A percentile compares a stretch with the other conserved stretches of the same genome.
Evolutionary conservation across 2,888 invertebrate species (phyloP).

Genomic region (Rosalia funebris): DNA sequence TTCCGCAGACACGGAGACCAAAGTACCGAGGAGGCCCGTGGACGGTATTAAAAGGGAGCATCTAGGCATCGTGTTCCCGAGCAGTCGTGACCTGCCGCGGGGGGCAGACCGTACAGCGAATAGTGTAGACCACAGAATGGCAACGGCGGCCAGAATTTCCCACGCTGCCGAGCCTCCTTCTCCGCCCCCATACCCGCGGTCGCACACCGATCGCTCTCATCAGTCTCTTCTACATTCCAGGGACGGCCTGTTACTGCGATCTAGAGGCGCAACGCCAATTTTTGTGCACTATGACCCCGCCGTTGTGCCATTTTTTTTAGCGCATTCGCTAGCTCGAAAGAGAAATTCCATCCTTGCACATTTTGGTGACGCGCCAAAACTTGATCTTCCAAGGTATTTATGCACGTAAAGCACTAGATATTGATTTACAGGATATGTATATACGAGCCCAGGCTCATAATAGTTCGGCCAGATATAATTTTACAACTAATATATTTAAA

Average conservation of each 20-base stretch:
- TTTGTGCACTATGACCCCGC: neutral
- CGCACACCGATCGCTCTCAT: constrained; percentile 20
- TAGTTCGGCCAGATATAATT: too few species aligned
- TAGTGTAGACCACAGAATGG: constrained; percentile 32
- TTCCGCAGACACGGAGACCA: constrained; percentile 17
- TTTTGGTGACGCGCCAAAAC: too few species aligned
- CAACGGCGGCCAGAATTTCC: constrained; percentile 38
- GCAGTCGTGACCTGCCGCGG: constrained; percentile 64
- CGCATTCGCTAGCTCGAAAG: neutral
- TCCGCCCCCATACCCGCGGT: constrained; percentile 28
- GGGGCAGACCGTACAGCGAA: constrained; percentile 38
- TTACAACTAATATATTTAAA: too few species aligned
- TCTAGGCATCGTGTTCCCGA: constrained; percentile 62
- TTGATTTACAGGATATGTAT: too few species aligned
- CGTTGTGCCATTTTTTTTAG: neutral
- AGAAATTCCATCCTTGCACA: neutral
- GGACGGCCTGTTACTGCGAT: constrained; percentile 9
- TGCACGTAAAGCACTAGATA: too few species aligned
- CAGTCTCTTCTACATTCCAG: constrained; percentile 23
- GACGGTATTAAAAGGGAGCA: constrained; percentile 61
- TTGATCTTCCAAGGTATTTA: too few species aligned
- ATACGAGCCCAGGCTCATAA: too few species aligned
- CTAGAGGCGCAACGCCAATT: neutral
- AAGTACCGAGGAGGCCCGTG: constrained; percentile 43
- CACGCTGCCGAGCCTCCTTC: constrained; percentile 43